Evolutionary conservation across 2,888 invertebrate species (phyloP).

Genomic region (Tromatobia lineatoria): DNA sequence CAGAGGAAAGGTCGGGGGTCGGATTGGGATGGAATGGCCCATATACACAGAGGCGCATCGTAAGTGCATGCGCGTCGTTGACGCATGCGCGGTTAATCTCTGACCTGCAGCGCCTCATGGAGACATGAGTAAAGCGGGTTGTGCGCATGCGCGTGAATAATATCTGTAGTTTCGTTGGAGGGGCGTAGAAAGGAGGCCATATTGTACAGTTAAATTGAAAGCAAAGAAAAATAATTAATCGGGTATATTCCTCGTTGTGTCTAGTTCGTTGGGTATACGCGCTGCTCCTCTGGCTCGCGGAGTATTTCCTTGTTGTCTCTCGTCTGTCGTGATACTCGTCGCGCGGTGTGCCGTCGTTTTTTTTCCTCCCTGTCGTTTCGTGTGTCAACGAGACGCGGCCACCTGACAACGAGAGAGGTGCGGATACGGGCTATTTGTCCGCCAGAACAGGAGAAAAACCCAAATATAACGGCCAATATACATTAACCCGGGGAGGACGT

Average conservation of each 20-base stretch:
- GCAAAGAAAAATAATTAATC: slow-evolving; percentile 74
- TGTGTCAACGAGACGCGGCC: slow-evolving; percentile 72
- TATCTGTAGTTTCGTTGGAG: slow-evolving; percentile 76
- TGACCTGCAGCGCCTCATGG: neutral
- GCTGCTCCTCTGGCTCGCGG: slow-evolving; percentile 38
- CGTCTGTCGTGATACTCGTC: neutral
- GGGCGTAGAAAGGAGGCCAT: slow-evolving; percentile 86
- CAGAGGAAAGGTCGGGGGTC: too few species aligned
- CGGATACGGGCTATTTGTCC: slow-evolving; percentile 22
- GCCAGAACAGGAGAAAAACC: slow-evolving; percentile 18
- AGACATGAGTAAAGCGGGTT: neutral
- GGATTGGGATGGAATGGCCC: too few species aligned
- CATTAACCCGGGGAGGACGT: slow-evolving; percentile 36
- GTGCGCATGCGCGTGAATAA: slow-evolving; percentile 50
- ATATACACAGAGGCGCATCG: neutral
- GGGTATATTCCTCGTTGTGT: slow-evolving; percentile 60
- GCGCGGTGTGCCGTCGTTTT: slow-evolving; percentile 11
- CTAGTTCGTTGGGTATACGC: slow-evolving; percentile 44
- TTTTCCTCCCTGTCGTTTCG: slow-evolving; percentile 53
- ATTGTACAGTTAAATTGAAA: slow-evolving; percentile 86
- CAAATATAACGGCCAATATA: slow-evolving; percentile 50
- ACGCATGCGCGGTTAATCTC: neutral
- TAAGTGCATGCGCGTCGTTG: neutral
- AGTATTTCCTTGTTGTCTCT: slow-evolving; percentile 19
- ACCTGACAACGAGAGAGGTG: slow-evolving; percentile 63